A percentile compares a stretch with the other conserved stretches of the same genome.
phyloP scores from a whole-genome alignment of 2,888 invertebrate genomes.

The Rutpela maculata region DNA sequence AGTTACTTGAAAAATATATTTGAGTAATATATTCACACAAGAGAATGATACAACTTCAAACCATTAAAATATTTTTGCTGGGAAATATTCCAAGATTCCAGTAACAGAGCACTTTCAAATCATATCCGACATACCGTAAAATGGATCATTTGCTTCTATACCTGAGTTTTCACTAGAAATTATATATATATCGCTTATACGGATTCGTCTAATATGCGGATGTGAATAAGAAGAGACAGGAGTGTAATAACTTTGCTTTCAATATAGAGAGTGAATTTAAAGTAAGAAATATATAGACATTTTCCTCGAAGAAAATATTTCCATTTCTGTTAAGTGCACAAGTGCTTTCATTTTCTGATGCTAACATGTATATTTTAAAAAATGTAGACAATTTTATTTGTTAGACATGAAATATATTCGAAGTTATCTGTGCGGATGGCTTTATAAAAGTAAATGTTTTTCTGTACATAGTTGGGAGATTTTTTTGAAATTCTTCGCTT shows the following conservation, averaged over 20 bases:
- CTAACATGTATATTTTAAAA: background rate
- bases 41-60: no score
- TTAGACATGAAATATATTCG: background rate
- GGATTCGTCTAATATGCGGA: background rate
- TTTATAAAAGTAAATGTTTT: no score
- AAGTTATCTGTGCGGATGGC: background rate
- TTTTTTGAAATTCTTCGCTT: no score
- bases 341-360: background rate
- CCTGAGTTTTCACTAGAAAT: constrained; percentile 13
- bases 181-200: background rate
- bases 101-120: background rate
- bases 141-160: constrained; percentile 11
- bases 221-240: constrained; percentile 5
- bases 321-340: background rate
- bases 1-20: no score
- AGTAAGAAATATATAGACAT: background rate
- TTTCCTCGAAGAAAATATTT: background rate
- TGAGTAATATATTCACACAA: no score
- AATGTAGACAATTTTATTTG: background rate
- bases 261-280: background rate
- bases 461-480: no score
- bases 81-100: background rate
- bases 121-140: background rate
- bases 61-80: background rate
- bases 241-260: constrained; percentile 2